Percentiles rank a stretch among this genome's conserved stretches.
Evolutionary conservation across 2,888 invertebrate species (phyloP).

Genomic region (Cryptops parisi): DNA sequence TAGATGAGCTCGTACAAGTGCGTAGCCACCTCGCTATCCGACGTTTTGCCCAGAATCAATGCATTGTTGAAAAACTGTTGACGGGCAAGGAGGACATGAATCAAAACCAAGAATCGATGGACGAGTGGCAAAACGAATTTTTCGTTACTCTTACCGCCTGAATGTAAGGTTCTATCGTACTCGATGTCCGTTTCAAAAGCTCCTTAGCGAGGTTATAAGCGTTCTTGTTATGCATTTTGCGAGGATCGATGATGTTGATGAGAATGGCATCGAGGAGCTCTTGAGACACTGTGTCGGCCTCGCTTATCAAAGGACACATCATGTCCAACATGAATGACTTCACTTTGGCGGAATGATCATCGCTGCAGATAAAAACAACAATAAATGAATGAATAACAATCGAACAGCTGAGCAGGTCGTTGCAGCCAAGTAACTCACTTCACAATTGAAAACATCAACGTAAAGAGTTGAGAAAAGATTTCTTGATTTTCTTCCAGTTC

Average conservation of each 20-base stretch:
- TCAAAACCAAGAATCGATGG: background rate
- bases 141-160: conserved; percentile 54
- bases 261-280: conserved; percentile 87
- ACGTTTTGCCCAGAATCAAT: conserved; percentile 70
- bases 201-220: conserved; percentile 84
- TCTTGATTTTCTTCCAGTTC: conserved; percentile 95
- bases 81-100: background rate
- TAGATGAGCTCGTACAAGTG: conserved; percentile 81
- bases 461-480: conserved; percentile 85
- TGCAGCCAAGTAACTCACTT: conserved; percentile 72
- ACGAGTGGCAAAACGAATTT: background rate
- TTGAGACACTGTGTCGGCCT: conserved; percentile 88
- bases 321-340: conserved; percentile 96
- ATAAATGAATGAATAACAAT: background rate
- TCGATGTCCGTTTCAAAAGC: conserved; percentile 75
- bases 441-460: conserved; percentile 87
- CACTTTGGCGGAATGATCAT: conserved; percentile 90
- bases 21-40: conserved; percentile 29
- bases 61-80: conserved; percentile 89
- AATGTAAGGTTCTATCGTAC: conserved; percentile 85
- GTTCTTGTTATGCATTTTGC: conserved; percentile 74
- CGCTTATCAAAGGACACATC: conserved; percentile 81
- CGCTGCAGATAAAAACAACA: conserved; percentile 41
- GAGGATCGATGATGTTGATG: conserved; percentile 85
- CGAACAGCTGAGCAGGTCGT: too few species aligned